These are phyloP conservation scores for Leptinotarsa tumamoca DNA, from an alignment of 2,888 invertebrate genomes.

Conservation along the genomic window DNA sequence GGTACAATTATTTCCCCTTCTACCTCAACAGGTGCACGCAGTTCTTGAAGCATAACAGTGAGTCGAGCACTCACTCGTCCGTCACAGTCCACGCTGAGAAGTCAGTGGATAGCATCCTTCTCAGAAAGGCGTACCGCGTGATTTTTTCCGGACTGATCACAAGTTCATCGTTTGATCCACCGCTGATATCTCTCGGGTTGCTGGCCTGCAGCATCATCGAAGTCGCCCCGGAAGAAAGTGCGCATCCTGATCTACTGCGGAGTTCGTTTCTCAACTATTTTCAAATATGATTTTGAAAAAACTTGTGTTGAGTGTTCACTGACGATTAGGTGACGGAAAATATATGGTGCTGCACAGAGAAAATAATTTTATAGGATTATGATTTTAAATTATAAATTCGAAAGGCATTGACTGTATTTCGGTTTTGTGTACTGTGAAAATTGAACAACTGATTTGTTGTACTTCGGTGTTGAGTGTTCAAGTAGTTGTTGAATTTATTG, in stretches of 20 bases:
- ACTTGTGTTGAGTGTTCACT: constrained; percentile 13
- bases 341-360: not conserved
- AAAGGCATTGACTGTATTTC: not conserved
- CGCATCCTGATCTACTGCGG: not conserved
- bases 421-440: not conserved
- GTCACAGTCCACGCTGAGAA: constrained; percentile 66
- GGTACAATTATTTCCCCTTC: constrained; percentile 61
- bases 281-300: constrained; percentile 1
- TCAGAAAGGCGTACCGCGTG: constrained; percentile 50
- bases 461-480: constrained; percentile 2
- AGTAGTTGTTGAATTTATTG: not conserved
- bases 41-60: constrained; percentile 67
- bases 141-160: constrained; percentile 41
- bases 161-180: constrained; percentile 49
- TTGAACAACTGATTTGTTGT: constrained; percentile 7
- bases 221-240: constrained; percentile 39
- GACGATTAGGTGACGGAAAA: not conserved
- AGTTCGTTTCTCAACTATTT: not conserved
- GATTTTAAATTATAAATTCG: not conserved
- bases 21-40: constrained; percentile 66
- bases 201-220: constrained; percentile 46
- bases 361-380: not conserved
- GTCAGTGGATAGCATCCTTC: constrained; percentile 57
- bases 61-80: constrained; percentile 67
- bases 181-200: constrained; percentile 50